These are phyloP conservation scores for Drosophila gunungcola DNA, from an alignment of 1,140 invertebrate genomes.

Conservation along the genomic window DNA sequence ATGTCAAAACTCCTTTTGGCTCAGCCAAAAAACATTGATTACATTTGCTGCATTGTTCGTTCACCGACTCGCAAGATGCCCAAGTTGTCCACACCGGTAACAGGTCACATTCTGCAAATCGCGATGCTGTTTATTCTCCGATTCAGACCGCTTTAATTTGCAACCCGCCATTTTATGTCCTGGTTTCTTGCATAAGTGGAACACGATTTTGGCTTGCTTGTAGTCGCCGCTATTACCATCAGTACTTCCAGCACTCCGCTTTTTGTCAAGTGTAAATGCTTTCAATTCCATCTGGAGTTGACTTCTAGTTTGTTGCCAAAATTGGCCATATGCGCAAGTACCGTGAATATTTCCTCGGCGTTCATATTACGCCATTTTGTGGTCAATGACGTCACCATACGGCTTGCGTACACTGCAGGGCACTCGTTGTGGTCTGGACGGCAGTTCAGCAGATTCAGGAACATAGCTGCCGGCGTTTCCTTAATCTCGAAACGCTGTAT, in stretches of 20 bases:
- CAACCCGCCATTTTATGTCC: conserved; percentile 1
- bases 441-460: too few relatives aligned
- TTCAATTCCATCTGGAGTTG: background rate
- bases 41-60: conserved; percentile 5
- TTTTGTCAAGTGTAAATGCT: conserved; percentile 1
- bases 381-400: conserved; percentile 15
- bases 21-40: background rate
- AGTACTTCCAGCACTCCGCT: conserved; percentile 4
- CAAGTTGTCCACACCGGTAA: conserved; percentile 17
- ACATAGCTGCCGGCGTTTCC: background rate
- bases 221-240: background rate
- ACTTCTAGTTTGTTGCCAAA: too few relatives aligned
- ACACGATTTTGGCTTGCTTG: background rate
- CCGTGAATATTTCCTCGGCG: conserved; percentile 4
- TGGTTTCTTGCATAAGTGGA: conserved; percentile 2
- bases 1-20: background rate
- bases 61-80: conserved; percentile 26
- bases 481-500: conserved; percentile 17
- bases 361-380: conserved; percentile 14
- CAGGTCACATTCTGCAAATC: conserved; percentile 19
- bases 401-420: too few relatives aligned
- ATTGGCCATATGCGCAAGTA: background rate
- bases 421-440: too few relatives aligned
- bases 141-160: background rate
- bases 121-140: conserved; percentile 17